Base-by-base conservation (phyloP, 1,140 invertebrate species). In the Mamestra configurata region DNA sequence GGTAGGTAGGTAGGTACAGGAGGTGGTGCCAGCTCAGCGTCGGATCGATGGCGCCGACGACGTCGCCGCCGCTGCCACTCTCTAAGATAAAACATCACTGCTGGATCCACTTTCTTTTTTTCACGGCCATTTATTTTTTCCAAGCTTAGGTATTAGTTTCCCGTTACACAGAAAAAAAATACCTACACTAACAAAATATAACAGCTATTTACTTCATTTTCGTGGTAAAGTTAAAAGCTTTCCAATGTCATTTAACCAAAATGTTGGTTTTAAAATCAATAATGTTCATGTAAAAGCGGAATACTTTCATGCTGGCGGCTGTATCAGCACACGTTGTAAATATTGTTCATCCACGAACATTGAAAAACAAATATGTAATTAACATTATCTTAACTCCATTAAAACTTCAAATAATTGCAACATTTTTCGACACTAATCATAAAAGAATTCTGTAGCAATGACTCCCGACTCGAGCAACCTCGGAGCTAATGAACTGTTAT, bases 401-500 rank as follows among this genome's bases (percentile, higher is more conserved):
- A 37, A 64, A 31, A 31, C 27, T 31, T 31, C 27, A 5, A 31
- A 31, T 31, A 31, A 31, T 59, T 59, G 24, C 55, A 59, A 59
- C 11, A 59, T 15, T 31, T 31, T 24, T 59, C 13, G 24, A 43
- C 3, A 35, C 15, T 71, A 35, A 53, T 53, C n/a, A 18, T 18
- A 18, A 71, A 71, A 71, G 68, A 71, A 71, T 71, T 49, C 46
- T 31, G 11, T 71, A 71, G 15, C 22, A 53, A 31, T 31, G 24
- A 49, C 43, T 27, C 15, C 13, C 68, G 11, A 71, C 15, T 4
- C 68, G 11, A 71, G 68, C 46, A 31, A 68, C n/a, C 24, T 35
- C 46, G 4, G 66, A 43, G 20, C n/a, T 51, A 71, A 71, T 71
- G 68, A 71, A 53, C 15, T 31, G 13, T 71, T 71, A 71, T 68